Percentiles rank a stretch among this genome's conserved stretches.
These are phyloP conservation scores for Castor canadensis DNA, from an alignment of 2,113 vertebrate species.

Conservation along the genomic window DNA sequence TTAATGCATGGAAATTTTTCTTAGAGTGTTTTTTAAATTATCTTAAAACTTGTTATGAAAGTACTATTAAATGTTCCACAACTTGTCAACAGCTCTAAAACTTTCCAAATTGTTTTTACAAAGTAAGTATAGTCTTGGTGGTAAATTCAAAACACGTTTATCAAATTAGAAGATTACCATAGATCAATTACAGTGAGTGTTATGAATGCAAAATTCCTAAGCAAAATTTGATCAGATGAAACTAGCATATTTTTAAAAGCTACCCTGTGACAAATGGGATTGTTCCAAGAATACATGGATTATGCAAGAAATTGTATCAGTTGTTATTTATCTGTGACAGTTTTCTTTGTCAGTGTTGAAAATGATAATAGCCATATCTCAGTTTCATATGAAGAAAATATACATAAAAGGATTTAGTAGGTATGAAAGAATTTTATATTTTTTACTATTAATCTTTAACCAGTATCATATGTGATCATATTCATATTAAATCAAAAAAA, in stretches of 20 bases:
- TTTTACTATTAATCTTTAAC: not conserved
- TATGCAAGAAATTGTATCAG: not conserved
- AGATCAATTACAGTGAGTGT: not conserved
- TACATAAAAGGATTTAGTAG: not conserved
- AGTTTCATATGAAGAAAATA: not conserved
- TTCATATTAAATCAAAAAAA: not conserved
- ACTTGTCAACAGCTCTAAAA: not conserved
- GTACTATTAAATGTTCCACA: not conserved
- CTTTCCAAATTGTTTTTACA: not conserved
- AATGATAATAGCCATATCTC: not conserved
- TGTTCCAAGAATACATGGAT: not conserved
- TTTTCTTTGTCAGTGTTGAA: not conserved
- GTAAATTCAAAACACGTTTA: not conserved
- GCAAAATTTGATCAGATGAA: not conserved
- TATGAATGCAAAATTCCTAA: not conserved
- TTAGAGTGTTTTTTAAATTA: not conserved
- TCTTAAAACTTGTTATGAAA: not conserved
- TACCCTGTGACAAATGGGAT: not conserved
- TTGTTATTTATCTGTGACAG: not conserved
- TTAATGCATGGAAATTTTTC: not conserved
- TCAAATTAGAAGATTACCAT: not conserved
- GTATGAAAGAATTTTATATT: not conserved
- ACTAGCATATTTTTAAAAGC: not conserved
- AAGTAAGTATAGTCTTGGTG: not conserved
- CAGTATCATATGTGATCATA: not conserved